Evolutionary conservation across 2,888 invertebrate genomes (phyloP), one percentile per base, ranked within the genome.

Genomic region (Galeopsomyia nigrocyanea): DNA sequence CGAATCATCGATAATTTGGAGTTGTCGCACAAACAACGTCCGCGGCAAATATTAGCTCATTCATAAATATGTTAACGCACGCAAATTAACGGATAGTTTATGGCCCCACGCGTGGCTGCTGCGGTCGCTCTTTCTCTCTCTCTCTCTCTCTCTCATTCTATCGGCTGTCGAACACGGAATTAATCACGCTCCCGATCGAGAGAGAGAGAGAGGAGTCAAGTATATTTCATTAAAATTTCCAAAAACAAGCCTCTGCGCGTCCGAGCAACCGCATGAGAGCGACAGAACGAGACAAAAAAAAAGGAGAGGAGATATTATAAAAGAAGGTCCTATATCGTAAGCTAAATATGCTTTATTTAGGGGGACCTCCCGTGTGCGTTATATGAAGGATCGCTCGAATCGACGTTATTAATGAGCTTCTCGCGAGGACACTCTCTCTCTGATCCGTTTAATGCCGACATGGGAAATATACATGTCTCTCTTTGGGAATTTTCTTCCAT

Each of bases 371-470:
- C 72, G 72, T 51, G 64, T 55, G 60, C 31, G 7, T 39, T 3
- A 9, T 39, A 10, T 22, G 16, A 73, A 47, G 69, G 64, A 73
- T 73, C 69, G 69, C 64, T 73, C 69, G 73, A 73, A 66, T 66
- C 51, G 39, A 19, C 56, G 65, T 73, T 73, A 73, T 73, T 73
- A 73, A 73, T 66, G 69, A 66, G 62, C n/a, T 31, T 47, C 47
- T 39, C 47, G 50, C 58, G 62, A n/a, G 62, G 73, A 73, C 62
- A 53, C 64, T 61, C 62, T 49, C 53, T 60, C 56, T 31, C 57
- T 61, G 47, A 17, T 60, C 17, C 31, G 9, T 57, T 31, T 31
- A 31, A 31, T 31, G 7, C 53, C 22, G 16, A 51, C 19, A 57
- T 49, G 9, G n/a, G 22, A 56, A 26, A 26, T 14, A 39, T 31